Percentiles rank a stretch among this genome's conserved stretches.
Conservation (phyloP, 1,140 invertebrate genomes). For the Panagrolaimus sp. region DNA sequence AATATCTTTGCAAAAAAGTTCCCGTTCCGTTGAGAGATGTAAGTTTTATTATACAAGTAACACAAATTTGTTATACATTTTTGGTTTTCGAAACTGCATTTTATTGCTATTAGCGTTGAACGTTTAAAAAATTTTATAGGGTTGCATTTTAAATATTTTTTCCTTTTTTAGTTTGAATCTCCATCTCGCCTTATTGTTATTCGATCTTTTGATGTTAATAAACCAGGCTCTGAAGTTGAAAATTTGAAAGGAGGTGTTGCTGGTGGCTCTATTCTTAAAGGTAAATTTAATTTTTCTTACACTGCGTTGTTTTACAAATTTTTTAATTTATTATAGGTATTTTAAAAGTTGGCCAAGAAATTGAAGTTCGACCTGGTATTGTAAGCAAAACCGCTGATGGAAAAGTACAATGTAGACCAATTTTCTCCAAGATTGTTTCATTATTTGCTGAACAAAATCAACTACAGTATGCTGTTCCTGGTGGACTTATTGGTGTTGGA, state of each 20-base stretch:
- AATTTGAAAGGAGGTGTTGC: constrained; percentile 96
- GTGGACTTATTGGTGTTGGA: constrained; percentile 87
- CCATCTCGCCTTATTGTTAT: constrained; percentile 96
- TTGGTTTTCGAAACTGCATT: no score
- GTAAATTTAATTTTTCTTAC: constrained; percentile 59
- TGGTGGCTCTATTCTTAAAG: constrained; percentile 90
- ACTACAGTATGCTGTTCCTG: constrained; percentile 94
- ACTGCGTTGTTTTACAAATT: background rate
- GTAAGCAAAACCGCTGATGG: constrained; percentile 93
- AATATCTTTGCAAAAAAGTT: constrained; percentile 96
- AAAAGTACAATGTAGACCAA: constrained; percentile 87
- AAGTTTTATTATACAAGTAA: no score
- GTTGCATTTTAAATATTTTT: no score
- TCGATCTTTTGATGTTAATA: constrained; percentile 98
- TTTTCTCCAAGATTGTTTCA: constrained; percentile 94
- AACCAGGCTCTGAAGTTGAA: constrained; percentile 96
- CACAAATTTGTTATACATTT: no score
- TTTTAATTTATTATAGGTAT: constrained; percentile 51
- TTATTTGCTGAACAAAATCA: constrained; percentile 97
- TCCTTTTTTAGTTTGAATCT: constrained; percentile 71
- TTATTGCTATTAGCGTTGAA: no score
- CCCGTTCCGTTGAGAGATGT: constrained; percentile 83
- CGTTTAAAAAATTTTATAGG: no score
- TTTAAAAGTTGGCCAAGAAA: constrained; percentile 73
- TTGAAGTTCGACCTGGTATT: constrained; percentile 69